A percentile compares a stretch with the other conserved stretches of the same genome.
phyloP scores from a whole-genome alignment of 2,113 vertebrate species.

The Forbesichthys agassizii region DNA sequence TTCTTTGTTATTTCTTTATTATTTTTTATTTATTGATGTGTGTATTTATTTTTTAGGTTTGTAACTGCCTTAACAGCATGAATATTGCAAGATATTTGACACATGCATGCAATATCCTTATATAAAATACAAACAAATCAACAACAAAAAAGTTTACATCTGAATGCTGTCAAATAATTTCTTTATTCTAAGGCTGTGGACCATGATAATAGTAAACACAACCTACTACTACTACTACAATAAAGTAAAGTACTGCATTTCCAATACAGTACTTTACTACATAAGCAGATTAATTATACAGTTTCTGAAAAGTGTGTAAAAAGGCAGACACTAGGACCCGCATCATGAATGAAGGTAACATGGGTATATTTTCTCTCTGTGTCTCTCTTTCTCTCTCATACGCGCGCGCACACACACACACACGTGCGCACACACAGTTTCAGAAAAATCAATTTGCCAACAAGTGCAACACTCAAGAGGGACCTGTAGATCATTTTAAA shows the following conservation, averaged over 20 bases:
- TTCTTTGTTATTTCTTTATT: no score
- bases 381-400: no score
- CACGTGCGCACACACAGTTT: slow-evolving; percentile 51
- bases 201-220: neutral
- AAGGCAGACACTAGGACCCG: slow-evolving; percentile 75
- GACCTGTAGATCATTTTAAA: slow-evolving; percentile 54
- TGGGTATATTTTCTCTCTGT: slow-evolving; percentile 37
- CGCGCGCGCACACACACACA: slow-evolving; percentile 6
- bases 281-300: neutral
- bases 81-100: no score
- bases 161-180: neutral
- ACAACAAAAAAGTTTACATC: no score
- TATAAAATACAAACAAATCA: no score
- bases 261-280: neutral
- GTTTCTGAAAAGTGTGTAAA: neutral
- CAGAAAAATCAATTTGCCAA: slow-evolving; percentile 74
- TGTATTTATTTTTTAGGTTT: neutral
- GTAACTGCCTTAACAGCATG: no score
- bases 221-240: no score
- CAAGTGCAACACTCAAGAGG: slow-evolving; percentile 64
- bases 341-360: slow-evolving; percentile 32
- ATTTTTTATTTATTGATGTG: no score
- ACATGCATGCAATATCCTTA: no score
- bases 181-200: neutral
- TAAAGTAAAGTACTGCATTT: neutral